Evolutionary conservation across 2,888 invertebrate species (phyloP).

Genomic region (Leptarthrus brevirostris): DNA sequence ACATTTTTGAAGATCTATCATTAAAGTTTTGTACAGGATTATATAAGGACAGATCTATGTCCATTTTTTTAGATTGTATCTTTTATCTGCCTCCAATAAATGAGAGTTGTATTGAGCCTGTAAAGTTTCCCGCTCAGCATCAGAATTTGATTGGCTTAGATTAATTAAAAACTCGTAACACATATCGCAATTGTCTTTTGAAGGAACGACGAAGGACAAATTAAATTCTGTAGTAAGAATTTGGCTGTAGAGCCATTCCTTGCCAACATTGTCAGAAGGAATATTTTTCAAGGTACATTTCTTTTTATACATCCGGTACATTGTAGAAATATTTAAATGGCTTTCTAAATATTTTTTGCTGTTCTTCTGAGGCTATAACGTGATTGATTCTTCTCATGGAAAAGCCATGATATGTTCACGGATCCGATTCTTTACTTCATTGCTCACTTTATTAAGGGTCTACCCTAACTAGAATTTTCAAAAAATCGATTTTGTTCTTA

Average conservation of each 20-base stretch:
- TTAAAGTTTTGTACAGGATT: neutral
- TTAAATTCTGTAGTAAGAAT: neutral
- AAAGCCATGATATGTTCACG: constrained; percentile 3
- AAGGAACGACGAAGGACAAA: neutral
- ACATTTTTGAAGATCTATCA: neutral
- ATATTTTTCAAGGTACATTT: neutral
- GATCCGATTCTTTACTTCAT: neutral
- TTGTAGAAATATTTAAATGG: constrained; percentile 6
- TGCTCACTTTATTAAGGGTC: no score
- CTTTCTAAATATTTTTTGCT: neutral
- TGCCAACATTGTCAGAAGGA: neutral
- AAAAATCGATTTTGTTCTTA: no score
- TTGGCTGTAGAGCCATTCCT: neutral
- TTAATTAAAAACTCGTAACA: no score
- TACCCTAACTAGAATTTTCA: no score
- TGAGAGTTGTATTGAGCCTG: neutral
- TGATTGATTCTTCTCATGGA: neutral
- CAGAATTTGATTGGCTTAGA: neutral
- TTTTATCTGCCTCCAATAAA: neutral
- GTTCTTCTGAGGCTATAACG: neutral
- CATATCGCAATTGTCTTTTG: neutral
- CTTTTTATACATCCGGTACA: neutral
- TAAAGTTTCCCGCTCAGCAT: neutral
- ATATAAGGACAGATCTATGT: neutral
- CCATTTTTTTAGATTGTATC: neutral